Evolutionary conservation across 30 jellyfish, hydroid and myxozoan genomes (phyloP).

Genomic region (Aurelia aurita complex sp. Pacific): DNA sequence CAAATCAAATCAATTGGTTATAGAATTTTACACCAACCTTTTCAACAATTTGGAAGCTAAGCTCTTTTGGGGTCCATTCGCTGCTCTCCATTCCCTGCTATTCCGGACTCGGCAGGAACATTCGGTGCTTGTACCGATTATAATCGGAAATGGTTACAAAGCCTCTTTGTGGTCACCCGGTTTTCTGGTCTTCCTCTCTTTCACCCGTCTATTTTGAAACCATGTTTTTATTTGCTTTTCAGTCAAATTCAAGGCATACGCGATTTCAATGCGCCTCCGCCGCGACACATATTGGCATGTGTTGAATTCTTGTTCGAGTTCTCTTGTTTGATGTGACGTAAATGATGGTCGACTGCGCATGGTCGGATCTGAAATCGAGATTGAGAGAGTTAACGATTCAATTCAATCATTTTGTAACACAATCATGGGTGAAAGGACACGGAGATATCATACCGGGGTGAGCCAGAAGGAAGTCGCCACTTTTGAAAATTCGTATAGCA

Average conservation of each 20-base stretch:
- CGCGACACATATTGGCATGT: conserved; percentile 87
- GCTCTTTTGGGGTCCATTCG: too few species aligned
- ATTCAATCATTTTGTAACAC: too few species aligned
- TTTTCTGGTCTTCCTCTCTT: conserved; percentile 85
- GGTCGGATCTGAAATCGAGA: conserved; percentile 77
- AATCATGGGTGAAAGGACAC: too few species aligned
- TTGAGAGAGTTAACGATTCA: too few species aligned
- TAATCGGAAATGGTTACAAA: not conserved
- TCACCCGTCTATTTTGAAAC: conserved; percentile 95
- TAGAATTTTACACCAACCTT: too few species aligned
- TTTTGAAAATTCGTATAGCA: too few species aligned
- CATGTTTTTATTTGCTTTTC: conserved; percentile 95
- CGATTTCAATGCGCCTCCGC: conserved; percentile 91
- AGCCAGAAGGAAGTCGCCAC: too few species aligned
- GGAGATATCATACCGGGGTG: too few species aligned
- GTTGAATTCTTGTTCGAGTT: conserved; percentile 87
- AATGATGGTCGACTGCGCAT: conserved; percentile 98
- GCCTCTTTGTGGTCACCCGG: conserved; percentile 5
- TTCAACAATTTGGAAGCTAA: too few species aligned
- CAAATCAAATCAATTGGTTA: too few species aligned
- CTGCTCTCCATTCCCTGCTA: too few species aligned
- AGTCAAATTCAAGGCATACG: conserved; percentile 81
- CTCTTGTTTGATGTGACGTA: conserved; percentile 92
- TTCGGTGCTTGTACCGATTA: not conserved
- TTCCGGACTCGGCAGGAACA: too few species aligned